A percentile compares a stretch with the other conserved stretches of the same genome.
Conservation (phyloP, 2,888 invertebrate genomes). For the Phyto melanocephala region DNA sequence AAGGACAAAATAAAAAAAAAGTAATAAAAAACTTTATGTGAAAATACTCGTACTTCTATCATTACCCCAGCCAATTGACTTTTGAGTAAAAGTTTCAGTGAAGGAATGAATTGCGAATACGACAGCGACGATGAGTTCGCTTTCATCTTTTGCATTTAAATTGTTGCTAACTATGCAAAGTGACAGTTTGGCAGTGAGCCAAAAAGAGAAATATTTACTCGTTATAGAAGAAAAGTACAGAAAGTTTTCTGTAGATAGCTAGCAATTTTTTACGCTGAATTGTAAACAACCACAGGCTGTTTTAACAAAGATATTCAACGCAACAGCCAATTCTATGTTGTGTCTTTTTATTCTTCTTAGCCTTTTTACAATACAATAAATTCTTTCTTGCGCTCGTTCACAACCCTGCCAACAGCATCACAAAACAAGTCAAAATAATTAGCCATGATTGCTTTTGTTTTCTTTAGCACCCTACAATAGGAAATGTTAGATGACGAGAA, state of each 20-base stretch:
- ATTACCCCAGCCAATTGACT: slow-evolving; percentile 42
- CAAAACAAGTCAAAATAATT: slow-evolving; percentile 47
- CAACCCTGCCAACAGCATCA: slow-evolving; percentile 24
- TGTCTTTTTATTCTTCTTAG: background rate
- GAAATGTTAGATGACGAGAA: background rate
- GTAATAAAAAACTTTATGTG: slow-evolving; percentile 24
- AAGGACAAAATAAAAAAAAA: slow-evolving; percentile 14
- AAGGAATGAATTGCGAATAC: slow-evolving; percentile 18
- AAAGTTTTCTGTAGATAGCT: slow-evolving; percentile 32
- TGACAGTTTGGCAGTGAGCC: slow-evolving; percentile 33
- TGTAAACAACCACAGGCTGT: slow-evolving; percentile 59
- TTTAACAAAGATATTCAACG: slow-evolving; percentile 31
- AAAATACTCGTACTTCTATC: background rate
- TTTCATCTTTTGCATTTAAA: slow-evolving; percentile 32
- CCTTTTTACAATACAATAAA: slow-evolving; percentile 23
- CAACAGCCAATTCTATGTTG: background rate
- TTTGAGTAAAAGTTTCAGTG: slow-evolving; percentile 25
- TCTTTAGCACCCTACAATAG: slow-evolving; percentile 9
- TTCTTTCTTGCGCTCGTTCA: background rate
- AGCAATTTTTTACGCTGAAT: slow-evolving; percentile 43
- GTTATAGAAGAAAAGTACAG: background rate
- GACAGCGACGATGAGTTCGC: background rate
- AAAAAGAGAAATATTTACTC: background rate
- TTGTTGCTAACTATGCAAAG: slow-evolving; percentile 12
- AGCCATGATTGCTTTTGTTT: slow-evolving; percentile 48